These are phyloP conservation scores for Capitella teleta DNA, from an alignment of 1,140 invertebrate species.

Conservation along the genomic window DNA sequence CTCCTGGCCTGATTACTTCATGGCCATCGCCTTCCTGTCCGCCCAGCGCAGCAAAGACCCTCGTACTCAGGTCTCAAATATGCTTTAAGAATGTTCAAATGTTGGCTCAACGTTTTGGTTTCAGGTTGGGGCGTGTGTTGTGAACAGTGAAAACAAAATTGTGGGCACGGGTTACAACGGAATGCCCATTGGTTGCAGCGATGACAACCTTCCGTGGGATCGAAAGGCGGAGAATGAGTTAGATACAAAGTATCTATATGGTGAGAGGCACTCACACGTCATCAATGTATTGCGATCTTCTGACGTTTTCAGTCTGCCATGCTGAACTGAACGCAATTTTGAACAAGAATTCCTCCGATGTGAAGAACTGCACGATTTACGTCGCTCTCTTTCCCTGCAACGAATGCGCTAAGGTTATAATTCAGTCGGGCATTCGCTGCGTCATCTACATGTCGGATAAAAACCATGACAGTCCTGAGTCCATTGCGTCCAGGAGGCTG, in stretches of 20 bases:
- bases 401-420: constrained; percentile 93
- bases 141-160: constrained; percentile 77
- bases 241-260: constrained; percentile 73
- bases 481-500: constrained; percentile 64
- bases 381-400: constrained; percentile 86
- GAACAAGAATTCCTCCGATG: constrained; percentile 70
- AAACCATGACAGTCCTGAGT: constrained; percentile 54
- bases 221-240: constrained; percentile 49
- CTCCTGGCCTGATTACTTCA: constrained; percentile 86
- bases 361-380: constrained; percentile 72
- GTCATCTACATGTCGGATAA: constrained; percentile 70
- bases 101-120: constrained; percentile 4
- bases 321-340: constrained; percentile 94
- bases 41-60: constrained; percentile 91
- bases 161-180: constrained; percentile 93
- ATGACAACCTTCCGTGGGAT: constrained; percentile 80
- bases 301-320: constrained; percentile 71
- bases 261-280: constrained; percentile 42
- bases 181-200: constrained; percentile 75
- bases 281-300: not conserved
- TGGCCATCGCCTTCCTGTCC: constrained; percentile 70
- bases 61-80: constrained; percentile 56
- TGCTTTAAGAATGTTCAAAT: not conserved
- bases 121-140: constrained; percentile 80
- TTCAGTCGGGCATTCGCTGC: constrained; percentile 78